These are phyloP conservation scores for Camptogramma bilineatum DNA, from an alignment of 2,888 invertebrate species.

Conservation along the genomic window DNA sequence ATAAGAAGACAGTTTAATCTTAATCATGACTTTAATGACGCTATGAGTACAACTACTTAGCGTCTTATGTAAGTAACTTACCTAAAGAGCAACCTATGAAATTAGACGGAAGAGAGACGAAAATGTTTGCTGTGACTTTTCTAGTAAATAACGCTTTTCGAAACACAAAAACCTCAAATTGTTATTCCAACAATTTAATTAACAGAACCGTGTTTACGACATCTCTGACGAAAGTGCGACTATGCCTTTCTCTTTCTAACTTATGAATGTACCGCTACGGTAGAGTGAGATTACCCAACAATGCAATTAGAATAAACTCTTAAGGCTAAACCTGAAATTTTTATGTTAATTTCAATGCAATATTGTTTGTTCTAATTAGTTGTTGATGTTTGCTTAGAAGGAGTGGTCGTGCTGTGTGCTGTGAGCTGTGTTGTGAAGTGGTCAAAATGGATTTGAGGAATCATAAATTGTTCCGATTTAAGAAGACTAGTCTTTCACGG, in stretches of 20 bases:
- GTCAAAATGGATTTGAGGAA: constrained; percentile 75
- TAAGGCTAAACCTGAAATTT: constrained; percentile 82
- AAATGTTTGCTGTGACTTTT: constrained; percentile 27
- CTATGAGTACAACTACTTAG: too few relatives aligned
- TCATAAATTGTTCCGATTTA: constrained; percentile 67
- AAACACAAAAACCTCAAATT: constrained; percentile 36
- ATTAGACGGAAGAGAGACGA: too few relatives aligned
- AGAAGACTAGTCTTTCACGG: constrained; percentile 66
- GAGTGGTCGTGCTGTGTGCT: constrained; percentile 70
- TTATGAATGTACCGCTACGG: constrained; percentile 52
- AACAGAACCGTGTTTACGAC: constrained; percentile 64
- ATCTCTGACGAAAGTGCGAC: constrained; percentile 64
- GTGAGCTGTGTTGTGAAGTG: constrained; percentile 48
- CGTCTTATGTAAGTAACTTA: too few relatives aligned
- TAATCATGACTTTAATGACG: too few relatives aligned
- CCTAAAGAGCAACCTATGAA: too few relatives aligned
- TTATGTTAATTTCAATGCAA: constrained; percentile 82
- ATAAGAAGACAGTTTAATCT: too few relatives aligned
- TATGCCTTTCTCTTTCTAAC: constrained; percentile 59
- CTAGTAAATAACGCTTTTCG: constrained; percentile 28
- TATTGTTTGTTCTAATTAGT: constrained; percentile 75
- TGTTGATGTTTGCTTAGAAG: constrained; percentile 67
- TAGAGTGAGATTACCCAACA: constrained; percentile 68
- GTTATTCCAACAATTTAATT: constrained; percentile 52
- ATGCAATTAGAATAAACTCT: constrained; percentile 72